Conservation (phyloP, 2,888 invertebrate genomes). For the Scaeva pyrastri region DNA sequence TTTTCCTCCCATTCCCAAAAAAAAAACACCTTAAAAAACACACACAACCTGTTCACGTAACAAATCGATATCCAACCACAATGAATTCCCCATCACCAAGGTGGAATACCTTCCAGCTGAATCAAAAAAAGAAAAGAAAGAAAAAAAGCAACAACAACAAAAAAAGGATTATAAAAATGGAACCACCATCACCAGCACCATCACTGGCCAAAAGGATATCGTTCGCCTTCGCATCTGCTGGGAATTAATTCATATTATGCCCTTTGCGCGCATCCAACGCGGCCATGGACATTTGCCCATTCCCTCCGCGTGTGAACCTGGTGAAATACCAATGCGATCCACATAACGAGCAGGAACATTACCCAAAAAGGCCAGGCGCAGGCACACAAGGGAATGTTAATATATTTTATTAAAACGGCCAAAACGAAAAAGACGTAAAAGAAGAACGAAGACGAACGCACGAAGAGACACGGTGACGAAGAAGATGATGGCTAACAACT, state of each 20-base stretch:
- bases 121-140: background rate
- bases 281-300: constrained; percentile 6
- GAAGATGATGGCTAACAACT: constrained; percentile 48
- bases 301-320: constrained; percentile 70
- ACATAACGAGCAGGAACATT: constrained; percentile 34
- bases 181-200: constrained; percentile 17
- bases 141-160: constrained; percentile 21
- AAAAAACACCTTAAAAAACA: constrained; percentile 6
- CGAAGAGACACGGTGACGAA: constrained; percentile 21
- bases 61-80: constrained; percentile 68
- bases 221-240: constrained; percentile 67
- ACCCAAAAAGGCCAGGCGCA: constrained; percentile 60
- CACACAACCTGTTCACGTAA: constrained; percentile 66
- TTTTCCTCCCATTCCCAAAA: background rate
- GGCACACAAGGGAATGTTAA: constrained; percentile 67
- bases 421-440: constrained; percentile 1
- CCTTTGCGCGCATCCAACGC: constrained; percentile 32
- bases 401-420: constrained; percentile 71
- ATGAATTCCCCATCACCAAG: constrained; percentile 39
- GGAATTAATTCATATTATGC: constrained; percentile 59
- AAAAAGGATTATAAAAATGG: constrained; percentile 59
- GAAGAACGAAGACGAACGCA: background rate
- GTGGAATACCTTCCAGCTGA: constrained; percentile 1
- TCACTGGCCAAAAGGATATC: constrained; percentile 72
- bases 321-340: constrained; percentile 71